Evolutionary conservation across 1,140 invertebrate genomes (phyloP).

Genomic region (Hormaphis cornu): DNA sequence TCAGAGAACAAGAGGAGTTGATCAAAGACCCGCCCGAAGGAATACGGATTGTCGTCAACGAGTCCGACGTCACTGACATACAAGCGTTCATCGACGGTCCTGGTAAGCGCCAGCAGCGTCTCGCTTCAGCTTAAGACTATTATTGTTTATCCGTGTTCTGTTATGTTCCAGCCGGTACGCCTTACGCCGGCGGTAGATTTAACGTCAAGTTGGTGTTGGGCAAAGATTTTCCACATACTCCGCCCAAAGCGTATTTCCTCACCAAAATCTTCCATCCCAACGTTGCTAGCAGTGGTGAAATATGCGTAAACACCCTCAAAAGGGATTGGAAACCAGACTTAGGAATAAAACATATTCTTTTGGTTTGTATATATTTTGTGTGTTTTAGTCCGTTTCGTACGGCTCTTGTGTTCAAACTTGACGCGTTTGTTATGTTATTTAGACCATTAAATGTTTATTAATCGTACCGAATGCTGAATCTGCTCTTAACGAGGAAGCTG

Average conservation of each 20-base stretch:
- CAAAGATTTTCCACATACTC: conserved; percentile 85
- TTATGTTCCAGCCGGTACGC: conserved; percentile 60
- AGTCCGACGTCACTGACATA: conserved; percentile 85
- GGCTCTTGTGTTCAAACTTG: not conserved
- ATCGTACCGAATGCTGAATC: conserved; percentile 93
- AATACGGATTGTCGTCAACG: conserved; percentile 76
- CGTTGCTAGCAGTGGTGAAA: conserved; percentile 84
- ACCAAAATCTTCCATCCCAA: conserved; percentile 98
- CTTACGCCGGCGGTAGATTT: conserved; percentile 74
- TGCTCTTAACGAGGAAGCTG: conserved; percentile 87
- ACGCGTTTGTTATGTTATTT: conserved; percentile 37
- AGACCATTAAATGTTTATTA: conserved; percentile 84
- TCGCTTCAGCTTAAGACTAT: too few species aligned
- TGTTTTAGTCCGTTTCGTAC: not conserved
- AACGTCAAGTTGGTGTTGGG: conserved; percentile 81
- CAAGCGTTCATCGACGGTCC: conserved; percentile 84
- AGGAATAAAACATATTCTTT: conserved; percentile 89
- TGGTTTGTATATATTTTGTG: conserved; percentile 50
- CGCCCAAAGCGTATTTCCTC: conserved; percentile 89
- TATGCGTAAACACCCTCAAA: conserved; percentile 94
- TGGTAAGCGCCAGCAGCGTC: conserved; percentile 49
- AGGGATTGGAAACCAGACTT: conserved; percentile 95
- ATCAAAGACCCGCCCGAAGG: conserved; percentile 72
- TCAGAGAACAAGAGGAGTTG: conserved; percentile 72
- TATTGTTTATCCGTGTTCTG: conserved; percentile 17